A percentile compares a stretch with the other conserved stretches of the same genome.
Conservation (phyloP, 1,140 invertebrate species). For the Palaemon carinicauda region DNA sequence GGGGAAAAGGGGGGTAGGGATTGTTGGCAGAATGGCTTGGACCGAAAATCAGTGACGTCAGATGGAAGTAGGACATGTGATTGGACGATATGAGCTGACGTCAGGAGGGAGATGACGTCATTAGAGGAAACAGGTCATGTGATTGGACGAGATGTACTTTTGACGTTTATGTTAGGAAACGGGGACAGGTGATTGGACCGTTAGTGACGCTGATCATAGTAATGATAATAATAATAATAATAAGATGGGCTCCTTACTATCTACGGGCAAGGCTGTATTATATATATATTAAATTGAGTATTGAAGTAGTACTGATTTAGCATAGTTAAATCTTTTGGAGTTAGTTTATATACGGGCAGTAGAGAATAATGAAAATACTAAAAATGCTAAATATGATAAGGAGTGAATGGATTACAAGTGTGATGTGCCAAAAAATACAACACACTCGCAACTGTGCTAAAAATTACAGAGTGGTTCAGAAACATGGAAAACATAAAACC, state of each 20-base stretch:
- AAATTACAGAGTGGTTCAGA: too few relatives aligned
- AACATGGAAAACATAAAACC: too few relatives aligned
- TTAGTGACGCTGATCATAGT: not conserved
- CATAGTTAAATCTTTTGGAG: not conserved
- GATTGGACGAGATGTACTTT: not conserved
- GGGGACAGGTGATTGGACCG: constrained; percentile 19
- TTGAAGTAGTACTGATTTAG: not conserved
- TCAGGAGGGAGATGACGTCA: not conserved
- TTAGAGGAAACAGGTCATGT: not conserved
- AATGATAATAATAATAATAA: not conserved
- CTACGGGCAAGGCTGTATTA: not conserved
- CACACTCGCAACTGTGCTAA: not conserved
- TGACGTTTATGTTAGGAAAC: not conserved
- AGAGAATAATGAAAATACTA: not conserved
- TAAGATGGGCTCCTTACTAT: constrained; percentile 13
- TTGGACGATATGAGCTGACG: constrained; percentile 4
- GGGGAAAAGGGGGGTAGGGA: not conserved
- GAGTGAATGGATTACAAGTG: not conserved
- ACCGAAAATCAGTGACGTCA: constrained; percentile 28
- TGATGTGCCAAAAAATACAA: not conserved
- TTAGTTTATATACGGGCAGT: not conserved
- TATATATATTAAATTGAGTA: not conserved
- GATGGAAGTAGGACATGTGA: not conserved
- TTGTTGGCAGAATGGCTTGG: not conserved
- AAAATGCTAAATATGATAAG: too few relatives aligned